Percentiles rank a stretch among this genome's conserved stretches.
phyloP scores from a whole-genome alignment of 2,113 vertebrate species.

The Rhagologus leucostigma region DNA sequence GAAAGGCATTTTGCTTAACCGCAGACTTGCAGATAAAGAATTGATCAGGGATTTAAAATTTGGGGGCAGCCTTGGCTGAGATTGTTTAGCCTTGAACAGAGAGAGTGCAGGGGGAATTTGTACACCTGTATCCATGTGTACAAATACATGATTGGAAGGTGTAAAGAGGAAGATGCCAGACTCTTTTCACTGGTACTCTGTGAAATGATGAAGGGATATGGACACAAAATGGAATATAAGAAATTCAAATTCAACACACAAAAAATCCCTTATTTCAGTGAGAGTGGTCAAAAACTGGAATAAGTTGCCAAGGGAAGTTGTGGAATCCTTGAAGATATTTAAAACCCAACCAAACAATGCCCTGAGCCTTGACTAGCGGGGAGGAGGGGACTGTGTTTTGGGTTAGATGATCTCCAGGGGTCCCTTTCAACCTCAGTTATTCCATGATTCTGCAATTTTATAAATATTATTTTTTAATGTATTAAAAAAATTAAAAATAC shows the following conservation, averaged over 20 bases:
- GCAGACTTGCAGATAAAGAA: not conserved
- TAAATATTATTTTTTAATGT: not conserved
- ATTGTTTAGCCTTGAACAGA: not conserved
- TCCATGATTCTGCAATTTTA: not conserved
- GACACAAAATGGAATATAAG: not conserved
- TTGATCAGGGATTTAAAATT: not conserved
- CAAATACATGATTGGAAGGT: not conserved
- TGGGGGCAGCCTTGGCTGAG: not conserved
- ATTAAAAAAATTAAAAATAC: not conserved
- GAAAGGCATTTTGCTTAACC: not conserved
- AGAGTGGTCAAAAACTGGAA: not conserved
- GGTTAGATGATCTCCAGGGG: not conserved
- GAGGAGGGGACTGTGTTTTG: fast-evolving
- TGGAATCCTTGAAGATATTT: not conserved
- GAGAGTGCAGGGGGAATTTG: not conserved
- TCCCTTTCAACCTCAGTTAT: not conserved
- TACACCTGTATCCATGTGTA: not conserved
- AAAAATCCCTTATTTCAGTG: not conserved
- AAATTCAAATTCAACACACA: not conserved
- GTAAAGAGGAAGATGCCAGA: not conserved
- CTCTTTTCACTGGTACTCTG: not conserved
- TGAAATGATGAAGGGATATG: not conserved
- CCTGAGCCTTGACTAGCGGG: not conserved
- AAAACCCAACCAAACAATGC: not conserved
- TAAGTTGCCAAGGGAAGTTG: not conserved